phyloP scores from a whole-genome alignment of 2,888 invertebrate species.

The Tenthredo distinguenda region DNA sequence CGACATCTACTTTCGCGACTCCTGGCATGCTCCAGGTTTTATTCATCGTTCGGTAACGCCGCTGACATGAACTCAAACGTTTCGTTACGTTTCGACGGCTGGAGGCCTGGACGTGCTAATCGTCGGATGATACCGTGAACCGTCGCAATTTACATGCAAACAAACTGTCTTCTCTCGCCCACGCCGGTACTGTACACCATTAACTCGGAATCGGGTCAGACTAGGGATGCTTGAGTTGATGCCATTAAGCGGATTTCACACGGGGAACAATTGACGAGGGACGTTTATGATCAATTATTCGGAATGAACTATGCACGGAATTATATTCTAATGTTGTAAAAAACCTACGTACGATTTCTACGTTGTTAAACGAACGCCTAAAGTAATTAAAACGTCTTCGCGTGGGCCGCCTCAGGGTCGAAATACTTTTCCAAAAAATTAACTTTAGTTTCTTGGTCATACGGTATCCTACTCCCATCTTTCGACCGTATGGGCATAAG shows the following conservation, averaged over 20 bases:
- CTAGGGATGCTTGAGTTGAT: neutral
- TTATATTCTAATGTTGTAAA: neutral
- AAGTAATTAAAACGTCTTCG: conserved; percentile 38
- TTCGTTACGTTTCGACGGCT: conserved; percentile 6
- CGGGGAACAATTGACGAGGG: neutral
- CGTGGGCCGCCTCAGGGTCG: conserved; percentile 45
- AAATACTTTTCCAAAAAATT: conserved; percentile 30
- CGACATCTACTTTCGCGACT: conserved; percentile 14
- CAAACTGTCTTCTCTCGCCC: conserved; percentile 46
- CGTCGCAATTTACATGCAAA: conserved; percentile 53
- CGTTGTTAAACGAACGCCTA: neutral
- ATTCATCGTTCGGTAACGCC: neutral
- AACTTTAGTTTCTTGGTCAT: conserved; percentile 36
- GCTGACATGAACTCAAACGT: conserved; percentile 7
- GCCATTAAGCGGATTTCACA: conserved; percentile 18
- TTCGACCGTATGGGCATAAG: conserved; percentile 10
- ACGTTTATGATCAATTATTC: neutral
- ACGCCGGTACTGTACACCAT: conserved; percentile 38
- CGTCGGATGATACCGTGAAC: conserved; percentile 37
- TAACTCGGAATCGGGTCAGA: conserved; percentile 24
- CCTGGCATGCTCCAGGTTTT: neutral
- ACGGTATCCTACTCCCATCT: conserved; percentile 30
- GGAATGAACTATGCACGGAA: neutral
- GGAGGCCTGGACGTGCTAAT: conserved; percentile 5
- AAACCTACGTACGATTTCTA: neutral